Conservation (phyloP, 2,888 invertebrate genomes). For the Perizoma affinitatum region DNA sequence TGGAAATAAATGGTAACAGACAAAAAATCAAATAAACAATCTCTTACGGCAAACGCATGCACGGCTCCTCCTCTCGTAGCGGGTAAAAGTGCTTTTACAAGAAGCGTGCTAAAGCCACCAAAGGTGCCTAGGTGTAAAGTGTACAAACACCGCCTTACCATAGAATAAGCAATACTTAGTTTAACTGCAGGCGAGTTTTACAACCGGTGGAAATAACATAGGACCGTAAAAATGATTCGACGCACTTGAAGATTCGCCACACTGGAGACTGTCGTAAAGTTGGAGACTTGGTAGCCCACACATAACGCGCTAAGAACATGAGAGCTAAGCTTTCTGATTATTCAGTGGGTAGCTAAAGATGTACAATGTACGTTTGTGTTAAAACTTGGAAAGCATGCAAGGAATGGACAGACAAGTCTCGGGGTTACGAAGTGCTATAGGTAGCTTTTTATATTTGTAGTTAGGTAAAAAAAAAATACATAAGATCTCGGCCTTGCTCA, state of each 20-base stretch:
- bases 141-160: conserved; percentile 1
- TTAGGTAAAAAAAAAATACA: too few relatives aligned
- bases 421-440: too few relatives aligned
- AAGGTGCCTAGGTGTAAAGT: background rate
- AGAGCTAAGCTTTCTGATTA: too few relatives aligned
- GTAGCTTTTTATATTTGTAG: too few relatives aligned
- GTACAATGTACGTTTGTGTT: too few relatives aligned
- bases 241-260: conserved; percentile 50
- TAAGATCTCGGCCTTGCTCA: too few relatives aligned
- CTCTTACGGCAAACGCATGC: too few relatives aligned
- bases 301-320: background rate
- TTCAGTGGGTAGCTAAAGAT: too few relatives aligned
- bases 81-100: background rate
- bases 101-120: background rate
- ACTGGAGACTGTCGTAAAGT: conserved; percentile 34
- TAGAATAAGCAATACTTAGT: conserved; percentile 2
- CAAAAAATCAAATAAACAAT: too few relatives aligned
- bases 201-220: conserved; percentile 31
- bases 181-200: conserved; percentile 23
- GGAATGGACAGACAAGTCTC: too few relatives aligned
- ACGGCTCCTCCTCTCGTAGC: background rate
- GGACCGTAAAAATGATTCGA: conserved; percentile 57
- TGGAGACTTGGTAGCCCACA: conserved; percentile 19
- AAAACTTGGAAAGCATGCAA: too few relatives aligned
- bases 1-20: too few relatives aligned